These are phyloP conservation scores for Paguma larvata DNA, from an alignment of 2,797 vertebrate genomes.

Conservation along the genomic window DNA sequence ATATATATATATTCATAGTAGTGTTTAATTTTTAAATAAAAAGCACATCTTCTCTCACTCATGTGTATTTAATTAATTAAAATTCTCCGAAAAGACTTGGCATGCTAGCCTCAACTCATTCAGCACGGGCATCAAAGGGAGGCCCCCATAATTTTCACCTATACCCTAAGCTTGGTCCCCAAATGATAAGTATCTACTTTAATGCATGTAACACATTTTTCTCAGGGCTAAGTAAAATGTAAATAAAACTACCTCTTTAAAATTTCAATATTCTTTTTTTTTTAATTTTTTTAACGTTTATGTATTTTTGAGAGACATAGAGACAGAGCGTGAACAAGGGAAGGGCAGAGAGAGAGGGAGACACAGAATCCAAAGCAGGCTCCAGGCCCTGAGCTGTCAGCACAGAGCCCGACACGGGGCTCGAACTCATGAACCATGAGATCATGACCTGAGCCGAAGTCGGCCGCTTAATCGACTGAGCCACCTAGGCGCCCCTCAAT, in stretches of 20 bases:
- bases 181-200: not conserved
- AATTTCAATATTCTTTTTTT: not conserved
- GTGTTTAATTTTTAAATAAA: slow-evolving; percentile 9
- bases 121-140: not conserved
- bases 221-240: not conserved
- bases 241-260: not conserved
- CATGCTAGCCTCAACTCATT: not conserved
- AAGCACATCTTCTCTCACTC: not conserved
- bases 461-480: too few relatives aligned
- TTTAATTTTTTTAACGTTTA: too few relatives aligned
- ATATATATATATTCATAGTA: not conserved
- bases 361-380: too few relatives aligned
- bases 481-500: too few relatives aligned
- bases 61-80: slow-evolving; percentile 60
- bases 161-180: not conserved
- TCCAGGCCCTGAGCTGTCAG: too few relatives aligned
- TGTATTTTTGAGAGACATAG: too few relatives aligned
- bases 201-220: not conserved
- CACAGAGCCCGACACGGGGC: too few relatives aligned
- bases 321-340: too few relatives aligned
- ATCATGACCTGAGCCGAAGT: too few relatives aligned
- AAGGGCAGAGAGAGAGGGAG: too few relatives aligned
- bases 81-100: not conserved
- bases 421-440: too few relatives aligned
- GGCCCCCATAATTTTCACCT: not conserved